phyloP scores from a whole-genome alignment of 2,797 vertebrate species.

The Rhinogobio ventralis region DNA sequence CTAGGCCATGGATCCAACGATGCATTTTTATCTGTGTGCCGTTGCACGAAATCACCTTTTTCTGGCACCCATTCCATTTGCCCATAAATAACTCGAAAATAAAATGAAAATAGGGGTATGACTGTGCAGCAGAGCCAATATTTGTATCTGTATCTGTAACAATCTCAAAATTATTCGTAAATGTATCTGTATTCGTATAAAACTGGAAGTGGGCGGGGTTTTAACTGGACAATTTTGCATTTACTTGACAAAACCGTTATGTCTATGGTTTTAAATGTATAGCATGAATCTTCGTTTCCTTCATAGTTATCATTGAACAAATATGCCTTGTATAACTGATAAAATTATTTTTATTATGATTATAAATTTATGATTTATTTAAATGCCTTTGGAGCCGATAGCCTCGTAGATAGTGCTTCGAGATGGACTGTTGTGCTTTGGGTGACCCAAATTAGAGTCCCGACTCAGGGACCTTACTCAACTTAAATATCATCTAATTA shows the following conservation, averaged over 20 bases:
- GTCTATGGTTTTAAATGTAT: too few species aligned
- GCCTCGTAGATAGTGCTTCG: neutral
- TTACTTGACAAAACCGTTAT: too few species aligned
- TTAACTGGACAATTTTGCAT: neutral
- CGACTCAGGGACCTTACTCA: too few species aligned
- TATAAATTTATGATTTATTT: too few species aligned
- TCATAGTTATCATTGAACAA: too few species aligned
- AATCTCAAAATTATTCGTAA: neutral
- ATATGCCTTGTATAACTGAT: too few species aligned
- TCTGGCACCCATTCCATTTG: constrained; percentile 13
- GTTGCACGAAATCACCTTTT: constrained; percentile 12
- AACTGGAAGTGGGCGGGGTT: too few species aligned
- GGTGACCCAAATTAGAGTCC: too few species aligned
- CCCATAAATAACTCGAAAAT: constrained; percentile 13
- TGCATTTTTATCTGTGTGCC: neutral
- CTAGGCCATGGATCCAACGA: neutral
- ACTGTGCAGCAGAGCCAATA: neutral
- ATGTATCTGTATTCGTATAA: neutral
- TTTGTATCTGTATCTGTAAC: neutral
- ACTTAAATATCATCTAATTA: too few species aligned
- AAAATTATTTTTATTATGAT: too few species aligned
- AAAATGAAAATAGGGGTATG: neutral
- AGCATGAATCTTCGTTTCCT: neutral
- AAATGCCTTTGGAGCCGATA: neutral
- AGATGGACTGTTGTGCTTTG: neutral